A percentile compares a stretch with the other conserved stretches of the same genome.
Evolutionary conservation across 1,140 invertebrate species (phyloP).

Genomic region (Magallana ariakensis): DNA sequence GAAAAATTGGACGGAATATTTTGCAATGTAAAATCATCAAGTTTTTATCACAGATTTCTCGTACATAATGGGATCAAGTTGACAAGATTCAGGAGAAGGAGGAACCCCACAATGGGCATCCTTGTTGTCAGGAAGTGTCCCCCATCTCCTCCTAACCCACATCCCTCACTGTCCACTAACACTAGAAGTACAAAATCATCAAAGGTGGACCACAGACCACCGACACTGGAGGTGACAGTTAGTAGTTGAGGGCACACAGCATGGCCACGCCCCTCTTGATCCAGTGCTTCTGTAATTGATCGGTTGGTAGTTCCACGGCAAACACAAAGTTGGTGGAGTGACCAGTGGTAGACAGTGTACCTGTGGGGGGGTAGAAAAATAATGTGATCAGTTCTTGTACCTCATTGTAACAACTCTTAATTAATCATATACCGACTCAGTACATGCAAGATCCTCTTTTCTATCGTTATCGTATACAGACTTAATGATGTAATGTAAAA

Average conservation of each 20-base stretch:
- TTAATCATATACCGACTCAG: too few relatives aligned
- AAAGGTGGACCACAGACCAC: not conserved
- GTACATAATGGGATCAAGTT: not conserved
- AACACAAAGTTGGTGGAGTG: constrained; percentile 81
- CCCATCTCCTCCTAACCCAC: not conserved
- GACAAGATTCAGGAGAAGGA: not conserved
- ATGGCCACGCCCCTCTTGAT: constrained; percentile 80
- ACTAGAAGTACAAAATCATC: not conserved
- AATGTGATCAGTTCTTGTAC: not conserved
- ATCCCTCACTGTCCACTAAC: not conserved
- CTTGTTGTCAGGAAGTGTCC: not conserved
- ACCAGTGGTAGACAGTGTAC: constrained; percentile 80
- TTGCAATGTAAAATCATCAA: not conserved
- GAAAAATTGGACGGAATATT: constrained; percentile 9
- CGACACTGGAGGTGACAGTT: not conserved
- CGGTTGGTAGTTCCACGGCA: constrained; percentile 78
- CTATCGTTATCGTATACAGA: too few relatives aligned
- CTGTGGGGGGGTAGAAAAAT: constrained; percentile 55
- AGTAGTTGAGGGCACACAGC: constrained; percentile 81
- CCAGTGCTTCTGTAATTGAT: constrained; percentile 79
- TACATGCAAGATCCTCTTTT: too few relatives aligned
- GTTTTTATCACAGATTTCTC: constrained; percentile 6
- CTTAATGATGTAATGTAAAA: too few relatives aligned
- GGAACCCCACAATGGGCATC: not conserved
- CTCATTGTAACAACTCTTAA: too few relatives aligned